phyloP scores from a whole-genome alignment of 2,113 vertebrate genomes.

The Atherinomorus stipes region DNA sequence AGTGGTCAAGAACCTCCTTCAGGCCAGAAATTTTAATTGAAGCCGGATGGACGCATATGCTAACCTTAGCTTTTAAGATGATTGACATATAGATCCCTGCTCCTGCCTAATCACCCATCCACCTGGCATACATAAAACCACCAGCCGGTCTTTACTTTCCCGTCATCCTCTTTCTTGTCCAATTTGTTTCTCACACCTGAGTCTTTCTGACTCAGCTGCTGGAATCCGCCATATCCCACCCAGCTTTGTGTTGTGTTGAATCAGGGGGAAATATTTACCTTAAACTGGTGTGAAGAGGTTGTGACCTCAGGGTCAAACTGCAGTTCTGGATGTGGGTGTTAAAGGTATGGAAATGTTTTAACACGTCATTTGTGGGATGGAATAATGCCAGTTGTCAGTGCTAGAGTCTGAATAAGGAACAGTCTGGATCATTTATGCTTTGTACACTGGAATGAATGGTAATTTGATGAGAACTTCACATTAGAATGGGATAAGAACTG shows the following conservation, averaged over 20 bases:
- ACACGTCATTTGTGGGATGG: constrained; percentile 27
- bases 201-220: constrained; percentile 49
- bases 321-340: constrained; percentile 61
- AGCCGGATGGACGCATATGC: constrained; percentile 45
- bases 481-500: not conserved
- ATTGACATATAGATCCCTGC: constrained; percentile 34
- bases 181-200: constrained; percentile 56
- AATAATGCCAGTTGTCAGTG: constrained; percentile 22
- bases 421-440: not conserved
- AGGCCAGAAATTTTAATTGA: constrained; percentile 70
- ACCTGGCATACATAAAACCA: constrained; percentile 23
- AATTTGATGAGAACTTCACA: not conserved
- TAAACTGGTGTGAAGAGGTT: constrained; percentile 60
- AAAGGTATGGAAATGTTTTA: constrained; percentile 52
- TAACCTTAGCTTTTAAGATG: constrained; percentile 44
- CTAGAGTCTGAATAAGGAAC: not conserved
- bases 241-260: constrained; percentile 37
- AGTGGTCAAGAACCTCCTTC: constrained; percentile 43
- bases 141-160: constrained; percentile 23
- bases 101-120: not conserved
- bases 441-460: too few relatives aligned
- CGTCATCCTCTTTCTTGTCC: constrained; percentile 31
- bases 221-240: constrained; percentile 22
- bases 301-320: constrained; percentile 53
- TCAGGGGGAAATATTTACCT: constrained; percentile 75